Conservation (phyloP, 2,888 invertebrate genomes). For the Cephus nigrinus region DNA sequence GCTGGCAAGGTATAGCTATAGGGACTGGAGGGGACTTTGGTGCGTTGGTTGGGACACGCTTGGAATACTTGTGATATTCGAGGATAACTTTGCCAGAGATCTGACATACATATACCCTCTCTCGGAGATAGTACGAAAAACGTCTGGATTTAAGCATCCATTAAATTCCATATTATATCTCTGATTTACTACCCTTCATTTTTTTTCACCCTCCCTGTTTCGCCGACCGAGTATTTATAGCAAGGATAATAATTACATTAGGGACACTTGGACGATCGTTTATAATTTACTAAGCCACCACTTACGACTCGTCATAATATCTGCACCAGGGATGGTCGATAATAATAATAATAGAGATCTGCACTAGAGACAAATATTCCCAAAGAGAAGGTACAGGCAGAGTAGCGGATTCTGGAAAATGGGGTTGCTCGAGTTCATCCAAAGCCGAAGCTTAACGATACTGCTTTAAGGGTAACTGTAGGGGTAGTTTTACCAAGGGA, state of each 20-base stretch:
- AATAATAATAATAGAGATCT: neutral
- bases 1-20: neutral
- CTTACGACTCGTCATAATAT: neutral
- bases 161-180: constrained; percentile 15
- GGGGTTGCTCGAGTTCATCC: too few species aligned
- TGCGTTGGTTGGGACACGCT: neutral
- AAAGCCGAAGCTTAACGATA: neutral
- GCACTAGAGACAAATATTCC: neutral
- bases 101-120: neutral
- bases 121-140: neutral
- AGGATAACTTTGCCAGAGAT: neutral
- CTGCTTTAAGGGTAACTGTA: neutral
- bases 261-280: neutral
- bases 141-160: constrained; percentile 18
- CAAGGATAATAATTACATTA: neutral
- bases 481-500: neutral
- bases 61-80: neutral
- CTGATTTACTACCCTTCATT: neutral
- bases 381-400: neutral
- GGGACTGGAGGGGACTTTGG: neutral
- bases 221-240: neutral
- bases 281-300: neutral
- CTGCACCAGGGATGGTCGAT: neutral
- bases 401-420: neutral
- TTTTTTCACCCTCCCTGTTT: neutral